These are phyloP conservation scores for Clanis bilineata DNA, from an alignment of 2,888 invertebrate genomes.

Conservation along the genomic window DNA sequence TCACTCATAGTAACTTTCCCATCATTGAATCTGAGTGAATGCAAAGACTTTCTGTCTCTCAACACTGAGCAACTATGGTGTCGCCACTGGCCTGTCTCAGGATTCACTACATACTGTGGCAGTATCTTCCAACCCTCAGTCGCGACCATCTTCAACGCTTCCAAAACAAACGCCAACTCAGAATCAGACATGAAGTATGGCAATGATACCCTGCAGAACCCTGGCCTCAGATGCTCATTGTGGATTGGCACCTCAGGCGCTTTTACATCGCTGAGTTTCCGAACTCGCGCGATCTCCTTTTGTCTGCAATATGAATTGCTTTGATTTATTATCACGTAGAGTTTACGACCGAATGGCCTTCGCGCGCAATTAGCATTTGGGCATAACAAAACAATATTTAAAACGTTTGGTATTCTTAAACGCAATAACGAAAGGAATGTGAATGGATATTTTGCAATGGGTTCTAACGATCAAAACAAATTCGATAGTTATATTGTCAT, in stretches of 20 bases:
- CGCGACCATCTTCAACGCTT: conserved; percentile 93
- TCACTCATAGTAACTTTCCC: conserved; percentile 90
- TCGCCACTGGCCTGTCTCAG: conserved; percentile 94
- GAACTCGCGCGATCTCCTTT: conserved; percentile 68
- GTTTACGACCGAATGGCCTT: conserved; percentile 34
- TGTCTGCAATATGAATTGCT: conserved; percentile 57
- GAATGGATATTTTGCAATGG: conserved; percentile 13
- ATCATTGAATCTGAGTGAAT: conserved; percentile 87
- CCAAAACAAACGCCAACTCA: conserved; percentile 90
- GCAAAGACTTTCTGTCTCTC: conserved; percentile 91
- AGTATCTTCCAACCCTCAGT: conserved; percentile 94
- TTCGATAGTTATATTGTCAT: not conserved
- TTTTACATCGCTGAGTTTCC: conserved; percentile 69
- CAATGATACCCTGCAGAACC: conserved; percentile 92
- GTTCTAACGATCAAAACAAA: not conserved
- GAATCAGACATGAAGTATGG: conserved; percentile 92
- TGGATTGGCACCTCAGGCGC: conserved; percentile 69
- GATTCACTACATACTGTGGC: conserved; percentile 93
- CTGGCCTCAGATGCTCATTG: conserved; percentile 90
- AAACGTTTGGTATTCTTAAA: conserved; percentile 28
- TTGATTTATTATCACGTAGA: conserved; percentile 24
- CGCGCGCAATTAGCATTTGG: conserved; percentile 37
- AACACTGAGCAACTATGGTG: conserved; percentile 90
- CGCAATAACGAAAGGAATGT: conserved; percentile 10
- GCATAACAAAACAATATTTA: conserved; percentile 27